Base-by-base conservation (phyloP, 2,797 vertebrate genomes). In the Rhynchonycteris naso region DNA sequence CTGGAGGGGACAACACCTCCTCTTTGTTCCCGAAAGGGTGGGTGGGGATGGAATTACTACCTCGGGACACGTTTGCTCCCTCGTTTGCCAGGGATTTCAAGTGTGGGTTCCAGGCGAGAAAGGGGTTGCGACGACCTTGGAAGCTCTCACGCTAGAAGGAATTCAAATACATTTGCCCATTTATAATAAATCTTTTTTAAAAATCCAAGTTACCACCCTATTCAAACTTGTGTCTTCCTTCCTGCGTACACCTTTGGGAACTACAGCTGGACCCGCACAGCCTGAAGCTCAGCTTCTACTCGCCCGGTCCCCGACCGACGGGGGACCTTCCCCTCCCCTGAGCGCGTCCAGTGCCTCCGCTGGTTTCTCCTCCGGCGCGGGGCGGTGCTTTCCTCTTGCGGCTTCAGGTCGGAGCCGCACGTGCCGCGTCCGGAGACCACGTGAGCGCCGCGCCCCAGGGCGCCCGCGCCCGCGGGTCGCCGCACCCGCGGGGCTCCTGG, bases 201-300 rank as follows among this genome's bases (percentile, higher is more conserved):
- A 43, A 35, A 21, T 15, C 59, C 14, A 61, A 84, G 61, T 91
- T 65, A 91, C 66, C 59, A 43, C 43, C 58, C 90, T 85, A 38
- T 74, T 72, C 86, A 59, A 81, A 92, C 80, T 94, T 50, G 61
- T 7, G 33, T 78, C 72, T 54, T 83, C 47, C 84, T 68, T 75
- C 63, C 90, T 72, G 66, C 11, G 61, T 33, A 52, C 66, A 54
- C 58, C 33, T 80, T 35, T 1, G 7, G 79, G 91, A 30, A 33
- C 43, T 14, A 58, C 71, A 50, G 74, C 5, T 9, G 72, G 43
- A 43, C 14, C 5, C 1, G 22, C 54, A 10, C 50, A 1, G 54
- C 43, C 66, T 2, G 21, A 3, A 26, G 33, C 88, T 54, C 76
- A 9, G 88, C 68, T 54, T 61, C 47, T 21, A 59, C 69, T 54